These are phyloP conservation scores for Megaptera novaeangliae DNA, from an alignment of 2,113 vertebrate species.

Conservation along the genomic window DNA sequence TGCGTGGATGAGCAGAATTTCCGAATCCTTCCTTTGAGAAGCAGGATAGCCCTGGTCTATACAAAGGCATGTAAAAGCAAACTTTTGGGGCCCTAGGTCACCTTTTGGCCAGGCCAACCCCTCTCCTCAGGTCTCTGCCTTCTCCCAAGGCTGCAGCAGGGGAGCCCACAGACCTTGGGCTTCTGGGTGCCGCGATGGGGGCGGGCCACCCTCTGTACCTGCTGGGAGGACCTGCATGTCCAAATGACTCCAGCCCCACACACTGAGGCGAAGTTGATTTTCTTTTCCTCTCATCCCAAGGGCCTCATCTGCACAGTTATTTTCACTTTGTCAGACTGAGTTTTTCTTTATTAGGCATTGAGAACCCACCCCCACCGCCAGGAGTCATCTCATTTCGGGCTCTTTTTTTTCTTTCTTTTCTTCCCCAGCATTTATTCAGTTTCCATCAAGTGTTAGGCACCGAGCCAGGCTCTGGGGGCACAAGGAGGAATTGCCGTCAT, in stretches of 20 bases:
- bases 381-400: background rate
- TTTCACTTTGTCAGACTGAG: background rate
- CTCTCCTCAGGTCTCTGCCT: background rate
- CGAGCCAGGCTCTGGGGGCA: background rate
- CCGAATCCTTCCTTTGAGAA: background rate
- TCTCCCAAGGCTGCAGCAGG: background rate
- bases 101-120: background rate
- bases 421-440: background rate
- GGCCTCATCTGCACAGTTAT: background rate
- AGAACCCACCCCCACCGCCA: background rate
- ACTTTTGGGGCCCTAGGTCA: background rate
- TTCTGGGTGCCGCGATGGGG: background rate
- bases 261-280: background rate
- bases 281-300: background rate
- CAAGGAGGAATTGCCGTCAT: background rate
- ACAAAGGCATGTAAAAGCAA: background rate
- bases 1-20: background rate
- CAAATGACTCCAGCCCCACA: background rate
- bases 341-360: background rate
- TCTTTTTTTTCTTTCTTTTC: background rate
- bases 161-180: background rate
- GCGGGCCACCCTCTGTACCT: background rate
- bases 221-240: background rate
- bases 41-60: background rate
- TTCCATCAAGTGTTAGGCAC: background rate